phyloP scores from a whole-genome alignment of 2,113 vertebrate genomes.

The Speoplatyrhinus poulsoni region DNA sequence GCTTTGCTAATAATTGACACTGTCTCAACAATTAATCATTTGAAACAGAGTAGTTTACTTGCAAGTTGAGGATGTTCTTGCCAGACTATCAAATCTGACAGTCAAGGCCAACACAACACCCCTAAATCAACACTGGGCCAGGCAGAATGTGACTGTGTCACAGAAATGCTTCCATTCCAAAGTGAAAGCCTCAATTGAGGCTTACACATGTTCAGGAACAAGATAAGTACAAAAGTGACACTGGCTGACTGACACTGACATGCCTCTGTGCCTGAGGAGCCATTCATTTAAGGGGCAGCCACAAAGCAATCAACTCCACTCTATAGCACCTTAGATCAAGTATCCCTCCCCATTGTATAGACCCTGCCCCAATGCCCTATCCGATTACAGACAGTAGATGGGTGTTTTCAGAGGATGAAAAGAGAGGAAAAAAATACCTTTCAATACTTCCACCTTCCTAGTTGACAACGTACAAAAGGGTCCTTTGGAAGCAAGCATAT shows the following conservation, averaged over 20 bases:
- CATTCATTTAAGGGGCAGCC: slow-evolving; percentile 28
- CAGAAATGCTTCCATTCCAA: slow-evolving; percentile 5
- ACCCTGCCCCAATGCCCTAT: neutral
- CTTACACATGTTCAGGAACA: neutral
- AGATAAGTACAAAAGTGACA: slow-evolving; percentile 16
- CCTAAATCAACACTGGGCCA: neutral
- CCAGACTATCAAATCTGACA: neutral
- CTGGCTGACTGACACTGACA: slow-evolving; percentile 17
- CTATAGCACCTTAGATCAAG: slow-evolving; percentile 5
- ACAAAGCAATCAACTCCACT: slow-evolving; percentile 63
- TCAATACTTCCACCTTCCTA: neutral
- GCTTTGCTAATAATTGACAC: too few species aligned
- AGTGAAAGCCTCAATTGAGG: neutral
- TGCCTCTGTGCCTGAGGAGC: slow-evolving; percentile 13
- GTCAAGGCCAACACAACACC: slow-evolving; percentile 1
- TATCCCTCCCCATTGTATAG: slow-evolving; percentile 10
- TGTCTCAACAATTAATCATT: too few species aligned
- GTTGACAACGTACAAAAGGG: slow-evolving; percentile 9
- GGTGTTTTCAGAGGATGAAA: neutral
- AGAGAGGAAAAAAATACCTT: slow-evolving; percentile 16
- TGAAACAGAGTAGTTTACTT: too few species aligned
- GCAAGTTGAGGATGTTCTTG: too few species aligned
- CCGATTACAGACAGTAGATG: slow-evolving; percentile 26
- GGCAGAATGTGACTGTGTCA: neutral
- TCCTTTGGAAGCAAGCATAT: slow-evolving; percentile 14